A percentile compares a stretch with the other conserved stretches of the same genome.
These are phyloP conservation scores for Ctenodactylus gundi DNA, from an alignment of 2,113 vertebrate species.

Conservation along the genomic window DNA sequence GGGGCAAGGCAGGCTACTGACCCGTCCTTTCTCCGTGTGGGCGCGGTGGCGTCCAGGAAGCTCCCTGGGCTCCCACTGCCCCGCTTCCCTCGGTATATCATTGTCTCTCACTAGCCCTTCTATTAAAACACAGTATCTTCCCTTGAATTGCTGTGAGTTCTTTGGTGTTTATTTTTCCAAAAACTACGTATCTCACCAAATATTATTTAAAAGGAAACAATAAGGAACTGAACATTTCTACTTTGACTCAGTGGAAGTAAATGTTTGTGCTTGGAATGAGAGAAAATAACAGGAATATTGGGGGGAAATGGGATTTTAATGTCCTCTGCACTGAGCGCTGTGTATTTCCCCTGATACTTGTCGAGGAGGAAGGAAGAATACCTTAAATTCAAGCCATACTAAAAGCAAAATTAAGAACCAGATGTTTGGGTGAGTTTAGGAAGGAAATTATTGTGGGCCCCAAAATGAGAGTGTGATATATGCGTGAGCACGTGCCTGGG, in stretches of 20 bases:
- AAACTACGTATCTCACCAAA: constrained; percentile 20
- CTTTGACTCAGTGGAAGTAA: neutral
- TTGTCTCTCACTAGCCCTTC: neutral
- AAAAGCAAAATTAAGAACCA: neutral
- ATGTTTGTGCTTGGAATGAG: neutral
- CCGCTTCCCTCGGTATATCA: neutral
- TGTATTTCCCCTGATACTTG: neutral
- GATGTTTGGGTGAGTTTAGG: neutral
- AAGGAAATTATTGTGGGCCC: neutral
- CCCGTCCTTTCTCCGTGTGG: neutral
- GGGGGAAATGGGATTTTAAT: neutral
- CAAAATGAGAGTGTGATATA: neutral
- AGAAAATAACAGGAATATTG: neutral
- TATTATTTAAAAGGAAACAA: constrained; percentile 47
- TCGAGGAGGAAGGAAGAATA: neutral
- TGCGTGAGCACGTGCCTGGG: accelerated
- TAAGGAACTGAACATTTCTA: neutral
- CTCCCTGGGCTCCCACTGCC: accelerated
- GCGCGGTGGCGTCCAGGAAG: accelerated
- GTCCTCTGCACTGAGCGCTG: accelerated
- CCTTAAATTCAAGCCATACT: neutral
- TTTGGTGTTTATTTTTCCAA: accelerated
- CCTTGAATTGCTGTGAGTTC: neutral
- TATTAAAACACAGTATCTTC: neutral
- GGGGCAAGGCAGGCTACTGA: neutral